Conservation (phyloP, 2,113 vertebrate genomes). For the Typhlomys cinereus region DNA sequence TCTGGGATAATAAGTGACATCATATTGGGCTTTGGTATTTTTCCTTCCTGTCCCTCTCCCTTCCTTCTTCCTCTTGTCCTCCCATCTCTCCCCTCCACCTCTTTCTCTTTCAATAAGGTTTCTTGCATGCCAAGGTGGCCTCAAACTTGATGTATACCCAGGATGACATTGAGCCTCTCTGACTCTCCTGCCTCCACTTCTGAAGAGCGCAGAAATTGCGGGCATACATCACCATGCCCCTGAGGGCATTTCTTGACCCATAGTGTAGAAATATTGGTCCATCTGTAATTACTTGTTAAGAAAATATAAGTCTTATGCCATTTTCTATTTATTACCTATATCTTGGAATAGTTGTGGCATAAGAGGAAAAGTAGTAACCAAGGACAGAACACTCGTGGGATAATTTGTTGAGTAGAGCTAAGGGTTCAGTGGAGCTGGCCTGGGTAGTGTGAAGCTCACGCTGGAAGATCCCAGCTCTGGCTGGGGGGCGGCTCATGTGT, state of each 20-base stretch:
- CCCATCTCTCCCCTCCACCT: background rate
- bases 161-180: background rate
- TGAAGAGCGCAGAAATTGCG: too few species aligned
- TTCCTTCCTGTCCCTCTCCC: background rate
- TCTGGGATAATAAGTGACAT: too few species aligned
- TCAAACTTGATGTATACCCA: background rate
- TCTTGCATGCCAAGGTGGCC: background rate
- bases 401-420: too few species aligned
- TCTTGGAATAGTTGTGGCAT: background rate
- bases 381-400: too few species aligned
- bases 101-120: background rate
- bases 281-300: background rate
- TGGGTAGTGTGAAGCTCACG: background rate
- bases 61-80: background rate
- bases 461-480: background rate
- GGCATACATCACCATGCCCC: background rate
- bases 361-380: background rate
- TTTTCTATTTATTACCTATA: background rate
- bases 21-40: too few species aligned
- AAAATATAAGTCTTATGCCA: background rate
- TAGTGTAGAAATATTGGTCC: background rate
- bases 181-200: background rate
- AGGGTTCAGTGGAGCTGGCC: background rate
- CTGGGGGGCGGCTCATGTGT: background rate
- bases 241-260: background rate